Evolutionary conservation across 2,113 vertebrate species (phyloP).

Genomic region (Lethenteron reissneri): DNA sequence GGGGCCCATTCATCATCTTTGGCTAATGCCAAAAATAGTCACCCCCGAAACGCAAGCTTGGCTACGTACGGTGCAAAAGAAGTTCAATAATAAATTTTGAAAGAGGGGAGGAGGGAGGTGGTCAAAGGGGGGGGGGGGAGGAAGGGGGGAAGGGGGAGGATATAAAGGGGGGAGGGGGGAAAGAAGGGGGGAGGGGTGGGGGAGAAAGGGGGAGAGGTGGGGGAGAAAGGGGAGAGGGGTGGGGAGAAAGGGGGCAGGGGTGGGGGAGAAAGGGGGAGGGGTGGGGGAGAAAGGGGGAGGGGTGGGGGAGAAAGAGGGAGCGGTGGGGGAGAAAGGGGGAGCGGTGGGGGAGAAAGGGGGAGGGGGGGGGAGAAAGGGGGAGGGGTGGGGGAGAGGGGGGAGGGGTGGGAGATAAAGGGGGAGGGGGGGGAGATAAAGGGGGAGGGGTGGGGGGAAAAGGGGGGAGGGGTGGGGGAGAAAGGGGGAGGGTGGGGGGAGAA

Average conservation of each 20-base stretch:
- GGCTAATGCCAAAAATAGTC: too few species aligned
- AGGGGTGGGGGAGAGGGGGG: constrained; percentile 22
- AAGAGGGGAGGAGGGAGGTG: too few species aligned
- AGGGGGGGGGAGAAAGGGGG: constrained; percentile 12
- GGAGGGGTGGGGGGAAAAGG: constrained; percentile 9
- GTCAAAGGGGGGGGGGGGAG: background rate
- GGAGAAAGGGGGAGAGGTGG: background rate
- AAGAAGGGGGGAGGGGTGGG: constrained; percentile 7
- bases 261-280: constrained; percentile 7
- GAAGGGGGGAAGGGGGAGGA: constrained; percentile 8
- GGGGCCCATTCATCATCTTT: too few species aligned
- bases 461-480: constrained; percentile 8
- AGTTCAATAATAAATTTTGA: too few species aligned
- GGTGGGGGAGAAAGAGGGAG: too few species aligned
- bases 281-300: background rate
- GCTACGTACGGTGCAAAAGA: too few species aligned
- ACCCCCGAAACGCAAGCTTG: too few species aligned
- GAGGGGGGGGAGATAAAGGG: background rate
- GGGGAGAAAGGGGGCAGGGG: background rate
- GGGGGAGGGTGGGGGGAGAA: background rate
- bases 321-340: constrained; percentile 17
- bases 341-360: constrained; percentile 15
- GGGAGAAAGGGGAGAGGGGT: background rate
- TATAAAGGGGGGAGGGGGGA: background rate
- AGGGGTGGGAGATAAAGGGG: constrained; percentile 17